Evolutionary conservation across 2,888 invertebrate species (phyloP), one percentile per base, ranked within the genome.

Genomic region (Diarsia dahlii): DNA sequence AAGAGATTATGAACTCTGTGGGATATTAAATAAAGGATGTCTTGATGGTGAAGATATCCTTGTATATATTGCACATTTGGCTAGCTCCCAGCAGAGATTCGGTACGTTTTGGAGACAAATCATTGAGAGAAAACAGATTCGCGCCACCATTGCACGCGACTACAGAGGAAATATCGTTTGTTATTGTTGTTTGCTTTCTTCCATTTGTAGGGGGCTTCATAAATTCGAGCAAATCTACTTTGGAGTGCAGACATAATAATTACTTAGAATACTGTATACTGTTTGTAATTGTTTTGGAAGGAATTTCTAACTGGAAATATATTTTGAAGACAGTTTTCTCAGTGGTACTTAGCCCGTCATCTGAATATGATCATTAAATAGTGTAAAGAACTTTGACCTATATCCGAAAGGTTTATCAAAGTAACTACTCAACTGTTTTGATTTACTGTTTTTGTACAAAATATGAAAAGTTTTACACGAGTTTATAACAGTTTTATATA

Each of bases 91-190:
- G 94, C 92, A 88, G 92, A 95, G 95, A 95, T 95, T 95, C 91
- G 90, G 93, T 93, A 91, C 93, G 93, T 93, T 93, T 93, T 90
- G 91, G 92, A 95, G 96, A 96, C 96, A 96, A 96, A 96, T 96
- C 95, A 95, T 95, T 94, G 95, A 92, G 93, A 93, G 95, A 95
- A 95, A 95, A 95, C 96, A 95, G 95, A 95, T 95, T 96, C 94
- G 92, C 93, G 91, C 93, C 91, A 89, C 94, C 92, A 93, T 94
- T 94, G 94, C 94, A 90, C 87, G 88, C 89, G 86, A 89, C 89
- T 90, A 87, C 90, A 74, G 89, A 85, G 89, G 89, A 92, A 90
- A 92, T 94, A 93, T 94, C 90, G 92, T 92, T 92, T 92, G 91
- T 91, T 93, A 92, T 93, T 93, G 92, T 92, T 92, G 92, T 91